Conservation (phyloP, 2,888 invertebrate genomes). For the Amiota minor region DNA sequence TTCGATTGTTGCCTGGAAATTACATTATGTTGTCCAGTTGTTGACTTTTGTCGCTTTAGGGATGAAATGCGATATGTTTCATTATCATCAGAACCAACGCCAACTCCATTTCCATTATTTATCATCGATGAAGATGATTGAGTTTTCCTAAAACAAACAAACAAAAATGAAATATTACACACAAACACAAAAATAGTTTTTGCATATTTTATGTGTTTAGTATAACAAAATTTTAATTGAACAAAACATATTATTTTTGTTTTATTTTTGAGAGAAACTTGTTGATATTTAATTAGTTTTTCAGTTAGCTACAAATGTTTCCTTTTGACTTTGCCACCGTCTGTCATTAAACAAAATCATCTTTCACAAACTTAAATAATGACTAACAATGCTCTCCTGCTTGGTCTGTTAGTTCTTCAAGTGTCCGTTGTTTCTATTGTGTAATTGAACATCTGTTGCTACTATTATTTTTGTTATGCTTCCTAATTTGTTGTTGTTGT, state of each 20-base stretch:
- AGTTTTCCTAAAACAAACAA: conserved; percentile 49
- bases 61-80: conserved; percentile 60
- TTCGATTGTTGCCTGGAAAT: conserved; percentile 36
- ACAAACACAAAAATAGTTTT: background rate
- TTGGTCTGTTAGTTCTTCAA: too few species aligned
- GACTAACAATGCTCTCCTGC: too few species aligned
- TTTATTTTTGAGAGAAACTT: too few species aligned
- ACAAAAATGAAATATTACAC: background rate
- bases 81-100: conserved; percentile 10
- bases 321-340: too few species aligned
- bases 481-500: background rate
- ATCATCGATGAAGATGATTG: conserved; percentile 47
- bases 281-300: too few species aligned
- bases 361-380: too few species aligned
- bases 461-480: background rate
- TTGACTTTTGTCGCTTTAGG: conserved; percentile 66
- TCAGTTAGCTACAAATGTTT: too few species aligned
- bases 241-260: background rate
- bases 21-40: conserved; percentile 59
- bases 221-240: background rate
- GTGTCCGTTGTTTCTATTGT: too few species aligned
- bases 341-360: too few species aligned
- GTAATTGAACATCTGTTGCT: background rate
- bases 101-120: conserved; percentile 36
- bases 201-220: background rate